Percentiles rank a stretch among this genome's conserved stretches.
phyloP scores from a whole-genome alignment of 2,888 invertebrate species.

The Aethes cnicana region DNA sequence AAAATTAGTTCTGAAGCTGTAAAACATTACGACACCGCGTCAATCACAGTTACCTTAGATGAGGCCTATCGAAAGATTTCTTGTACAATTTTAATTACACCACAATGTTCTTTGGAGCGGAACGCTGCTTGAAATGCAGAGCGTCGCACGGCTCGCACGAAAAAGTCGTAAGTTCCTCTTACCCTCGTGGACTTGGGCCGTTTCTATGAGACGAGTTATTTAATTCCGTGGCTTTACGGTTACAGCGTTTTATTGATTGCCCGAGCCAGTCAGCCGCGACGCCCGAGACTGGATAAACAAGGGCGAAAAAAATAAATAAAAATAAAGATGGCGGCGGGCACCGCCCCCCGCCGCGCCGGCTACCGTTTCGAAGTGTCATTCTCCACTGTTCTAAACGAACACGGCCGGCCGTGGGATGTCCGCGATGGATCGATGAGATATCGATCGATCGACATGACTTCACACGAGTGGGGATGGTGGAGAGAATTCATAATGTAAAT shows the following conservation, averaged over 20 bases:
- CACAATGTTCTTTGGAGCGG: constrained; percentile 42
- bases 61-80: constrained; percentile 29
- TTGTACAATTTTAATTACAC: constrained; percentile 54
- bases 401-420: constrained; percentile 27
- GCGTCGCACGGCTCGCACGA: constrained; percentile 30
- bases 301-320: constrained; percentile 70
- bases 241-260: constrained; percentile 77
- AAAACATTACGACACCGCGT: constrained; percentile 15
- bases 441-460: no score
- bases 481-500: no score
- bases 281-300: constrained; percentile 76
- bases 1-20: constrained; percentile 1
- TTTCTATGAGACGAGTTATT: constrained; percentile 48
- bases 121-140: constrained; percentile 47
- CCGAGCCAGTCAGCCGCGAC: constrained; percentile 69
- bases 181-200: constrained; percentile 22
- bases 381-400: constrained; percentile 51
- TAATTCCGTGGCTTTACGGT: constrained; percentile 75
- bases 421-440: constrained; percentile 39
- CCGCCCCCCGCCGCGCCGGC: constrained; percentile 72
- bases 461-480: no score
- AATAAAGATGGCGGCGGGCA: constrained; percentile 72
- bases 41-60: constrained; percentile 24
- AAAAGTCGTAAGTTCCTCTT: not conserved
- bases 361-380: constrained; percentile 79